Percentiles rank a stretch among this genome's conserved stretches.
These are phyloP conservation scores for Plagiodera versicolora DNA, from an alignment of 2,888 invertebrate genomes.

Conservation along the genomic window DNA sequence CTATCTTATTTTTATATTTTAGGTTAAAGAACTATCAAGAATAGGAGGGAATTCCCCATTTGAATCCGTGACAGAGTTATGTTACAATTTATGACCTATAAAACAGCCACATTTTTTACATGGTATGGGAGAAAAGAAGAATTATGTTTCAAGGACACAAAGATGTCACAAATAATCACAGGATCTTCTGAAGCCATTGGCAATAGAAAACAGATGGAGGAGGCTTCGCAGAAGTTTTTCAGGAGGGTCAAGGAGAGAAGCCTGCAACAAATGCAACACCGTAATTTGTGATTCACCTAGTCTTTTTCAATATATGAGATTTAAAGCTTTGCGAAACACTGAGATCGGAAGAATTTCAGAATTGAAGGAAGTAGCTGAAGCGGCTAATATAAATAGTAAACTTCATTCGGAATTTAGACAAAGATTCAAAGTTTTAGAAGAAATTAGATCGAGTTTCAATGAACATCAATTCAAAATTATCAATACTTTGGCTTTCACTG, in stretches of 20 bases:
- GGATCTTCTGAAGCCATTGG: no score
- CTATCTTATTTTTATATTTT: background rate
- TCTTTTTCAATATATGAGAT: no score
- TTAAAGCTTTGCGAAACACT: background rate
- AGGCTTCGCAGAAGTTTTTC: no score
- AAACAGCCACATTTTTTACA: background rate
- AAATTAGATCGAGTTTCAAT: background rate
- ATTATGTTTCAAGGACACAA: background rate
- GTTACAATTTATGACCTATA: background rate
- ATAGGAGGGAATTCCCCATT: background rate
- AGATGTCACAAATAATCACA: background rate
- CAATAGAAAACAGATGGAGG: no score
- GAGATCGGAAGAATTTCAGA: constrained; percentile 1
- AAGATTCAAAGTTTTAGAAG: constrained; percentile 2
- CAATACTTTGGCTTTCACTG: background rate
- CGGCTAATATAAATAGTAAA: background rate
- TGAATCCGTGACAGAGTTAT: background rate
- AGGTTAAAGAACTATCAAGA: background rate
- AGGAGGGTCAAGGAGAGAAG: no score
- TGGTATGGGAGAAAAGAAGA: background rate
- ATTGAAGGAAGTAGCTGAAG: background rate
- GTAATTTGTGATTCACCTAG: no score
- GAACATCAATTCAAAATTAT: constrained; percentile 1
- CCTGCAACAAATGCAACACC: no score
- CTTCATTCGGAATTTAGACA: background rate